These are phyloP conservation scores for Caranx melampygus DNA, from an alignment of 2,113 vertebrate species.

Conservation along the genomic window DNA sequence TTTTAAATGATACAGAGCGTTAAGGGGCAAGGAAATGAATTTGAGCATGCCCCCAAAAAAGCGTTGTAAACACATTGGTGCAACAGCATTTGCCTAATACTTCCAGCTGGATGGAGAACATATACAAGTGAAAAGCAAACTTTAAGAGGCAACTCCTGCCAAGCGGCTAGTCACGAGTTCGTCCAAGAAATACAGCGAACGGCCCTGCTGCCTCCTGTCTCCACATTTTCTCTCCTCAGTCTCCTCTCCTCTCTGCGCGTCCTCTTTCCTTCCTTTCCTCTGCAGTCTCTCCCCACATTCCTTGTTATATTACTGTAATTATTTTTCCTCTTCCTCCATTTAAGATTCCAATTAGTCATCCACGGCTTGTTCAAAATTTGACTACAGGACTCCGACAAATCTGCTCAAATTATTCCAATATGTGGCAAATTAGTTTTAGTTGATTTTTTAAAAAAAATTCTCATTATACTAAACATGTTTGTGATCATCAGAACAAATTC, in stretches of 20 bases:
- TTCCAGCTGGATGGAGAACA: conserved; percentile 53
- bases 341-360: not conserved
- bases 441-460: no score
- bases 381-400: not conserved
- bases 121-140: conserved; percentile 55
- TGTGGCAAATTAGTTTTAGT: not conserved
- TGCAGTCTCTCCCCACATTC: not conserved
- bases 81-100: conserved; percentile 2
- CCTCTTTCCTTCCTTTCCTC: not conserved
- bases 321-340: not conserved
- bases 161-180: conserved; percentile 23
- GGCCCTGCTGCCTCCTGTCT: conserved; percentile 24
- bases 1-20: conserved; percentile 11
- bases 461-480: not conserved
- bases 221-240: not conserved
- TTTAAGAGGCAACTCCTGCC: conserved; percentile 48
- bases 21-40: conserved; percentile 13
- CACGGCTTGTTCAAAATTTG: not conserved
- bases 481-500: not conserved
- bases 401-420: not conserved
- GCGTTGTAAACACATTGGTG: conserved; percentile 39
- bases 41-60: not conserved
- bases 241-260: not conserved
- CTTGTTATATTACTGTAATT: not conserved
- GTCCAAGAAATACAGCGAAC: conserved; percentile 59